Base-by-base conservation (phyloP, 2,113 vertebrate genomes). In the Boleophthalmus pectinirostris region DNA sequence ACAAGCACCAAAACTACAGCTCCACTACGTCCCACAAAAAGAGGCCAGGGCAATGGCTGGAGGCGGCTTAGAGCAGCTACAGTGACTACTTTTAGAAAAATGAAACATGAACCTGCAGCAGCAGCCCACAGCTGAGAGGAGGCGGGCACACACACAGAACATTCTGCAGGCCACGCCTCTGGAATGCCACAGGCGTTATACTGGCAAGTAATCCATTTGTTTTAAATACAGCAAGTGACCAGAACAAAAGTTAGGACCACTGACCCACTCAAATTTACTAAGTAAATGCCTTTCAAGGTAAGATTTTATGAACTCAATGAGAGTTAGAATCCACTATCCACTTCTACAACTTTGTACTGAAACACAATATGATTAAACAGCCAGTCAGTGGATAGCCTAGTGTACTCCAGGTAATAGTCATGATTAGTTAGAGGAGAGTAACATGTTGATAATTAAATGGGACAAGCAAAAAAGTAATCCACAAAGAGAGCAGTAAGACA, bases 41-140 rank as follows among this genome's bases (percentile, higher is more conserved):
- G 23, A 68, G 46, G 49, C 10, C 33, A 23, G 29, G 13, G 53
- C 16, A 20, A 12, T 20, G 2, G 67, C 51, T 6, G 29, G 74
- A 43, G 69, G 12, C 0, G 5, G 21, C 38, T 79, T 33, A 77
- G 69, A 10, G 67, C 54, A 21, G 16, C 1, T 0, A 74, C 45
- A 18, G 57, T 33, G 45, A 57, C 82, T 79, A 15, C 78, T 82
- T 90, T 78, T 84, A 82, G 87, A 73, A 66, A 6, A 10, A 24
- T 67, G 84, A 82, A 91, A 91, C 67, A 23, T 18, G 85, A 91
- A 64, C 51, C 70, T 11, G 2, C 13, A 38, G 73, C 70, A 10
- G 75, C 70, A 60, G 79, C 3, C 51, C 69, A 15, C 0, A 1
- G 53, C 23, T 29, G 74, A 70, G 14, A 38, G 43, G 73, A 53